Percentiles rank a stretch among this genome's conserved stretches.
Conservation (phyloP, 2,113 vertebrate species). For the Macrotis lagotis region DNA sequence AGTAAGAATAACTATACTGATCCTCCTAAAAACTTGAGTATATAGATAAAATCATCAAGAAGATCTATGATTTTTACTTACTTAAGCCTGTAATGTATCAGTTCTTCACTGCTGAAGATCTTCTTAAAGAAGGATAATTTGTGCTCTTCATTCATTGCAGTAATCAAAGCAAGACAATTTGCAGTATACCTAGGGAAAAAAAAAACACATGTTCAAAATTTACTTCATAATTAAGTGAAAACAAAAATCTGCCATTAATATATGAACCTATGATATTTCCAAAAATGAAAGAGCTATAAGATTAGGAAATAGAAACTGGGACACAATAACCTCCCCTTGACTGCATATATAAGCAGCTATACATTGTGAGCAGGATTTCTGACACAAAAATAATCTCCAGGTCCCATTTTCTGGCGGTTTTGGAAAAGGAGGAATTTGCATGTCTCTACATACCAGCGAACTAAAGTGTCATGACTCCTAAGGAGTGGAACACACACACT, state of each 20-base stretch:
- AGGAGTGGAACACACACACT: constrained; percentile 96
- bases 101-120: constrained; percentile 92
- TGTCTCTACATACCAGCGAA: constrained; percentile 89
- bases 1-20: not conserved
- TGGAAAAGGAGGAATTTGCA: not conserved
- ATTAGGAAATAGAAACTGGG: constrained; percentile 35
- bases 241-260: constrained; percentile 28
- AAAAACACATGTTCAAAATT: constrained; percentile 29
- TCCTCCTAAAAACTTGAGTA: not conserved
- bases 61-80: constrained; percentile 78
- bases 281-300: constrained; percentile 20
- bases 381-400: not conserved
- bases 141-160: constrained; percentile 96
- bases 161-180: constrained; percentile 94
- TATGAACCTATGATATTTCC: not conserved
- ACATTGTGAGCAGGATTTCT: not conserved
- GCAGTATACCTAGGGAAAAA: constrained; percentile 90
- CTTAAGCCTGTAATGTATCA: constrained; percentile 95
- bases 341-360: not conserved
- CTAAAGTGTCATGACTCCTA: constrained; percentile 94
- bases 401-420: not conserved
- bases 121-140: constrained; percentile 94
- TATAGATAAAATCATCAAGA: not conserved
- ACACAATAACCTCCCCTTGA: constrained; percentile 29
- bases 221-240: not conserved